Evolutionary conservation across 1,140 invertebrate species (phyloP).

Genomic region (Drosophila lacteicornis): DNA sequence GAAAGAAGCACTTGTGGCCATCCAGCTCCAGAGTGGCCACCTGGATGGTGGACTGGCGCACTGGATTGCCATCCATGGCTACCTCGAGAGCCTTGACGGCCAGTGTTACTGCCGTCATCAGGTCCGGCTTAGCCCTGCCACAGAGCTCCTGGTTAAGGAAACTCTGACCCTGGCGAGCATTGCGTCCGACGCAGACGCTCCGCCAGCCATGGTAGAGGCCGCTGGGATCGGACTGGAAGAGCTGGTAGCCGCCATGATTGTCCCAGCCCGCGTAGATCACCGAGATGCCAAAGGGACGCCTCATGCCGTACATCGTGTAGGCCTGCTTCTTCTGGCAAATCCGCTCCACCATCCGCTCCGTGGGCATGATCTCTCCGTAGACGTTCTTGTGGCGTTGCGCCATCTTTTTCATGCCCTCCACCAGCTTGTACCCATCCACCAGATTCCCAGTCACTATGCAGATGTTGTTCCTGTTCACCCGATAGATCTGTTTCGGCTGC

Average conservation of each 20-base stretch:
- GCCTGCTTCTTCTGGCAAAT: constrained; percentile 99
- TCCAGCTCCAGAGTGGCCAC: constrained; percentile 94
- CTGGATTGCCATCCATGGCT: constrained; percentile 97
- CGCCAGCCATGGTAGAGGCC: constrained; percentile 99
- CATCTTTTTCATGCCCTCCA: constrained; percentile 96
- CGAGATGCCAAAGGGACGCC: constrained; percentile 98
- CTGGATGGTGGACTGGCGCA: constrained; percentile 97
- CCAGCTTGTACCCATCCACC: constrained; percentile 99
- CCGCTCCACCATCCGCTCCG: constrained; percentile 98
- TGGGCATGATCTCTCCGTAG: constrained; percentile 98
- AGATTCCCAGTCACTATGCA: constrained; percentile 99
- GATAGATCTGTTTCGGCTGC: not conserved
- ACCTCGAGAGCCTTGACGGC: constrained; percentile 98
- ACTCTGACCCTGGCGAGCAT: constrained; percentile 94
- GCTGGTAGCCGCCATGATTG: constrained; percentile 98
- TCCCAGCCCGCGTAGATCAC: constrained; percentile 99
- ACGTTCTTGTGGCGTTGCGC: constrained; percentile 96
- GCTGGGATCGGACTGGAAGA: constrained; percentile 99
- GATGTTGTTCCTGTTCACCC: constrained; percentile 95
- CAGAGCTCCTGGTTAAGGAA: constrained; percentile 99
- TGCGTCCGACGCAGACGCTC: constrained; percentile 99
- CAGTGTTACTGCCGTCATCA: constrained; percentile 91
- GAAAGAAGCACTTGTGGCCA: constrained; percentile 93
- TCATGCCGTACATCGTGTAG: constrained; percentile 99
- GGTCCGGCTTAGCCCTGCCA: constrained; percentile 90